Base-by-base conservation (phyloP, 2,888 invertebrate genomes). In the Ctenicera cuprea region DNA sequence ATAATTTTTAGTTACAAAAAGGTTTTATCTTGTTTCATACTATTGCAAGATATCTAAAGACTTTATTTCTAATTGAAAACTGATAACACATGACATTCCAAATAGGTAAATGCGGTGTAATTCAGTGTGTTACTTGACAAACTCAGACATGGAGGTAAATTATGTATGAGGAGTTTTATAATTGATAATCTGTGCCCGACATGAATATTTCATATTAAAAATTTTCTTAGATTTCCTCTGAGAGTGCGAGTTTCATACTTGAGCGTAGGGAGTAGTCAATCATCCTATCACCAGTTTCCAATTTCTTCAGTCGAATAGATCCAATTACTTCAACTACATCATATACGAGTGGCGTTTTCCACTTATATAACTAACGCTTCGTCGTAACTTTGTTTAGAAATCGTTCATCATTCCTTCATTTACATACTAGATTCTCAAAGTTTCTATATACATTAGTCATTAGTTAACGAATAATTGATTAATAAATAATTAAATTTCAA, bases 401-500 rank as follows among this genome's bases (percentile, higher is more conserved):
- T 73, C 73, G 67, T 68, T 73, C 64, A 73, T 73, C 73, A 73
- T 73, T 73, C 68, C 62, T 57, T 63, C 68, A 67, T 68, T 68
- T 73, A 68, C 73, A 73, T 45, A 54, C 63, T 63, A 68, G 37
- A 38, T 20, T 68, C 45, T 38, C 66, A 68, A 68, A 73, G 54
- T 76, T 71, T 68, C 67, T 73, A 59, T 67, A 41, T 70, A 66
- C 73, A 63, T 71, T 70, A 76, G 48, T 66, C 69, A 57, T 69
- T 69, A 75, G 45, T 65, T 65, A 33, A 48, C 59, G 52, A 70
- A 66, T 75, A 77, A 75, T 67, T 75, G 77, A 77, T 77, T 77
- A 75, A 73, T 73, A 75, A 77, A 73, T 77, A 77, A 77, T 75
- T 77, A 67, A 77, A 75, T 75, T 77, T 75, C 52, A 69, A 75